Conservation (phyloP, 2,113 vertebrate species). For the Gymnocephalus cernua region DNA sequence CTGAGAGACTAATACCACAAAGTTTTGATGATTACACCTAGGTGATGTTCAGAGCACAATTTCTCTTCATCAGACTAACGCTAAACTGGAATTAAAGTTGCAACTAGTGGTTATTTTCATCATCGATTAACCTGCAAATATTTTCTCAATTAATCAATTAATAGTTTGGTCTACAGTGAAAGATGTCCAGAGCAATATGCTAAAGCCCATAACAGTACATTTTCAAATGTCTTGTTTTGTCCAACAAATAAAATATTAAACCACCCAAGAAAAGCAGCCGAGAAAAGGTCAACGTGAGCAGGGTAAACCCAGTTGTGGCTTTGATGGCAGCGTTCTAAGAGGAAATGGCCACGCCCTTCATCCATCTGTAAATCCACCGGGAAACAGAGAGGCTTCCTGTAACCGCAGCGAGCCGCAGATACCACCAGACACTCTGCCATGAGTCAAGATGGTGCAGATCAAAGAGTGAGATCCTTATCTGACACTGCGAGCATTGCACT, state of each 20-base stretch:
- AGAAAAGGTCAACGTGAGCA: too few species aligned
- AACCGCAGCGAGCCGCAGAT: conserved; percentile 33
- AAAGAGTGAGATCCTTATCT: conserved; percentile 74
- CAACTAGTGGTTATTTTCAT: background rate
- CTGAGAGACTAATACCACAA: background rate
- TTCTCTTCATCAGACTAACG: too few species aligned
- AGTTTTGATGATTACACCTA: too few species aligned
- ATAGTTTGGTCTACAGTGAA: background rate
- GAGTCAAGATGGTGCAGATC: conserved; percentile 61
- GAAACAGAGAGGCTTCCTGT: conserved; percentile 64
- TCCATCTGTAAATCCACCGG: conserved; percentile 28
- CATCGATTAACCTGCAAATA: background rate
- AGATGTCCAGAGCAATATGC: background rate
- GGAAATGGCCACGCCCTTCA: conserved; percentile 41
- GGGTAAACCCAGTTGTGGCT: conserved; percentile 19
- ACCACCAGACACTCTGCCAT: conserved; percentile 43
- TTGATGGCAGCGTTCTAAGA: conserved; percentile 25
- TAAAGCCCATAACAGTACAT: background rate
- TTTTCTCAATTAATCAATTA: background rate
- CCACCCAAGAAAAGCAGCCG: background rate
- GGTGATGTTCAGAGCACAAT: too few species aligned
- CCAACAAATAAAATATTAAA: background rate
- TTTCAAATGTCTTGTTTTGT: background rate
- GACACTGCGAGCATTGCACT: conserved; percentile 37
- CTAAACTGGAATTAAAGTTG: background rate